Base-by-base conservation (phyloP, 2,888 invertebrate species). In the Baronia brevicornis region DNA sequence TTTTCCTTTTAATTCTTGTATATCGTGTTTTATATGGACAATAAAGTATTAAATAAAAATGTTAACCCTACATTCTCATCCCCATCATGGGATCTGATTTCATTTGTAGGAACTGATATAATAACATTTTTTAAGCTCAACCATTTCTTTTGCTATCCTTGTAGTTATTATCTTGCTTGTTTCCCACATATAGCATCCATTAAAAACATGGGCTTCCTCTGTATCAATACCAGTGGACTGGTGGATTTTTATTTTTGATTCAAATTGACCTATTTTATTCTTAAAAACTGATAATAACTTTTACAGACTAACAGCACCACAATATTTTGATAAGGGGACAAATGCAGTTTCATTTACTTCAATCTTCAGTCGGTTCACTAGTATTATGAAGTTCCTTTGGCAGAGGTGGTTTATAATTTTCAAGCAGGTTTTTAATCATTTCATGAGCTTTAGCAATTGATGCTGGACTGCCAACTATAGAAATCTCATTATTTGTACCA, bases 381-480 rank as follows among this genome's bases (percentile, higher is more conserved):
- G 33, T 29, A 22, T 54, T 44, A 3, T 48, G 46, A 10, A 41
- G 42, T n/a, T 49, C 46, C 25, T 39, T 44, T n/a, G 27, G 36
- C 3, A 39, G 33, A 3, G 48, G 31, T 10, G 62, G 60, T 28
- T 45, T 58, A 13, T 50, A 58, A 28, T 77, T 72, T 48, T 67
- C 65, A 11, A 62, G 48, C 5, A 84, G 56, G 1, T 59, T 55
- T 17, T 66, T 63, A 18, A 85, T 82, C 54, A 80, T 38, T 9
- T 50, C 47, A 40, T 74, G 68, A 0, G 85, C 87, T 55, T 78
- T 84, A 4, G 66, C 41, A 30, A 86, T 79, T 0, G 85, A 79
- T 20, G 84, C 80, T 39, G 70, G 55, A 1, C 77, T 60, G 2
- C 90, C 89, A 21, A 47, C 55, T 18, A 90, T 43, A n/a, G 73